These are phyloP conservation scores for Cepphus grylle DNA, from an alignment of 2,113 vertebrate genomes.

Conservation along the genomic window DNA sequence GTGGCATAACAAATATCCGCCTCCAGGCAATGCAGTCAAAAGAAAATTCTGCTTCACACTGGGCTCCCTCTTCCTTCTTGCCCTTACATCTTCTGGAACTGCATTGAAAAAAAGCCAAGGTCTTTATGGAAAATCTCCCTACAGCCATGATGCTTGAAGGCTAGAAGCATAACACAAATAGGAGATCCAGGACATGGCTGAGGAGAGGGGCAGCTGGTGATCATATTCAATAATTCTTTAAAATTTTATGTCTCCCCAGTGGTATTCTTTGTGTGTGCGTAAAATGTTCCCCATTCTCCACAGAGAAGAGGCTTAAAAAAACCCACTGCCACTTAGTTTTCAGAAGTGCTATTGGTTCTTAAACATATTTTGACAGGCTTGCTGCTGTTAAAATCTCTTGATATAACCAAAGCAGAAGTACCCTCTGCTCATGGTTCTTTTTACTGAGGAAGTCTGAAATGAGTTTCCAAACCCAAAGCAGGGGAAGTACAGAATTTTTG, in stretches of 20 bases:
- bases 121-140: background rate
- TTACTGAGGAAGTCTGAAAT: slow-evolving; percentile 41
- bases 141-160: background rate
- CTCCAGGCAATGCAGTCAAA: background rate
- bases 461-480: slow-evolving; percentile 36
- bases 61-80: background rate
- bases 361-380: slow-evolving; percentile 31
- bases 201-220: background rate
- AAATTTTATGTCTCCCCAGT: background rate
- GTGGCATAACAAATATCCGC: background rate
- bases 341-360: background rate
- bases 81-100: background rate
- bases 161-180: background rate
- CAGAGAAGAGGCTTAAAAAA: background rate
- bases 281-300: background rate
- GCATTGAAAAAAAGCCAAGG: background rate
- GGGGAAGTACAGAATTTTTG: slow-evolving; percentile 34
- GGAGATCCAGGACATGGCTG: background rate
- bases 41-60: background rate
- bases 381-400: slow-evolving; percentile 7
- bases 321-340: background rate
- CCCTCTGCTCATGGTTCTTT: background rate
- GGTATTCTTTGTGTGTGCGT: background rate
- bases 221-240: background rate
- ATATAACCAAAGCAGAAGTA: slow-evolving; percentile 13